Conservation (phyloP, 2,888 invertebrate genomes). For the Pseudoips prasinana region DNA sequence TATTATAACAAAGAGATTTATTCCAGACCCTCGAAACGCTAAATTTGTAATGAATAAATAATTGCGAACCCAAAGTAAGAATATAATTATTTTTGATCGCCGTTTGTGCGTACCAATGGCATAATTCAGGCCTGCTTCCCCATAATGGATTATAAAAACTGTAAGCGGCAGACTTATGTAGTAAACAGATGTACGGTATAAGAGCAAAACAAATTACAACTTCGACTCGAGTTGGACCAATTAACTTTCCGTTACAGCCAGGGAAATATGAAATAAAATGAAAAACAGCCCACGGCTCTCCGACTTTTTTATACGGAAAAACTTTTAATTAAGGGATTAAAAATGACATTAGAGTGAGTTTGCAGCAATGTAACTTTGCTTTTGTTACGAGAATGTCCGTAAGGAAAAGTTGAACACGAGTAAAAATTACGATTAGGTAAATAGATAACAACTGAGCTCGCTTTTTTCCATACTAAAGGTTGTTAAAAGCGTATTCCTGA, state of each 20-base stretch:
- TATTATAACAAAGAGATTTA: too few relatives aligned
- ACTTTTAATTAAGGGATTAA: constrained; percentile 82
- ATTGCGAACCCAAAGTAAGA: too few relatives aligned
- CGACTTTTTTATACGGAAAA: constrained; percentile 62
- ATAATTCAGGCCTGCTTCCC: constrained; percentile 1
- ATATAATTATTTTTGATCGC: too few relatives aligned
- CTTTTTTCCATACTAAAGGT: too few relatives aligned
- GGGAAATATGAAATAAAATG: constrained; percentile 78
- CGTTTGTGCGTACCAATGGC: too few relatives aligned
- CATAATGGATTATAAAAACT: constrained; percentile 47
- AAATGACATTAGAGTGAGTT: constrained; percentile 78
- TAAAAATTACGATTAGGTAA: constrained; percentile 43
- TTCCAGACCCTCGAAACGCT: too few relatives aligned
- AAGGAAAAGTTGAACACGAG: constrained; percentile 43
- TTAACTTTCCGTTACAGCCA: constrained; percentile 78
- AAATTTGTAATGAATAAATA: too few relatives aligned
- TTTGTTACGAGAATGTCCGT: constrained; percentile 54
- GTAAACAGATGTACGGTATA: constrained; percentile 69
- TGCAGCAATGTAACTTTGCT: constrained; percentile 66
- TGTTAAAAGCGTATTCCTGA: too few relatives aligned
- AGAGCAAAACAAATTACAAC: constrained; percentile 77
- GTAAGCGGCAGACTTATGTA: constrained; percentile 61
- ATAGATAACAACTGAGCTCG: constrained; percentile 39
- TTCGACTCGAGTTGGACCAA: constrained; percentile 74
- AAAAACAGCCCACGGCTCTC: constrained; percentile 66